Percentiles rank a stretch among this genome's conserved stretches.
Conservation (phyloP, 2,888 invertebrate genomes). For the Agonopterix subpropinquella region DNA sequence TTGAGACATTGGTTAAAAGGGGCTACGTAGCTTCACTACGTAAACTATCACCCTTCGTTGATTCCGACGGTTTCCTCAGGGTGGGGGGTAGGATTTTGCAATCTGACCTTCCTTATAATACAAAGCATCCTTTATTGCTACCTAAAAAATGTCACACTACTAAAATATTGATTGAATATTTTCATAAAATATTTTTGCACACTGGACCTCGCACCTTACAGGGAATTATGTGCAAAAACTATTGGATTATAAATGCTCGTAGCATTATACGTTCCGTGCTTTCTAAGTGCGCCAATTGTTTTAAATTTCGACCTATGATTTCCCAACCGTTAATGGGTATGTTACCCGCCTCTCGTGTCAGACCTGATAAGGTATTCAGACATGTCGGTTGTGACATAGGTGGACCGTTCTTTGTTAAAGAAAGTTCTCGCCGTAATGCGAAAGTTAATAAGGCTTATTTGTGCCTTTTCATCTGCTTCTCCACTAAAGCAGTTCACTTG, state of each 20-base stretch:
- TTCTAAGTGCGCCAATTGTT: not conserved
- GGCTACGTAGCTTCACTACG: too few species aligned
- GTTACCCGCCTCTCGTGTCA: not conserved
- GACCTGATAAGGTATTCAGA: not conserved
- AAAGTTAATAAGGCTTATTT: not conserved
- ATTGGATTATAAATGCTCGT: not conserved
- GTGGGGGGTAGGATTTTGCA: too few species aligned
- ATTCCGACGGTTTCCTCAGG: too few species aligned
- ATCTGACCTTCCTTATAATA: too few species aligned
- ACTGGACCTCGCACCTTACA: not conserved
- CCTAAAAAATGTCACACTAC: too few species aligned
- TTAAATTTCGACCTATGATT: not conserved
- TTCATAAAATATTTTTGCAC: not conserved
- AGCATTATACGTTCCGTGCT: not conserved
- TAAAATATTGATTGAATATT: too few species aligned
- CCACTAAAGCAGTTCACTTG: too few species aligned
- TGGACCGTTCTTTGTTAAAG: not conserved
- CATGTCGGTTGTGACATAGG: not conserved
- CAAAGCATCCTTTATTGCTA: too few species aligned
- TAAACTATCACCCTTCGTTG: too few species aligned
- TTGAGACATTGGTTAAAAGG: too few species aligned
- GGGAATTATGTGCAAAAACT: not conserved
- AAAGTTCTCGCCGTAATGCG: not conserved
- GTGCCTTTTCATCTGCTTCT: too few species aligned
- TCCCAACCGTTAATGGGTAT: not conserved